Base-by-base conservation (phyloP, 2,113 vertebrate species). In the Ailuropoda melanoleuca region DNA sequence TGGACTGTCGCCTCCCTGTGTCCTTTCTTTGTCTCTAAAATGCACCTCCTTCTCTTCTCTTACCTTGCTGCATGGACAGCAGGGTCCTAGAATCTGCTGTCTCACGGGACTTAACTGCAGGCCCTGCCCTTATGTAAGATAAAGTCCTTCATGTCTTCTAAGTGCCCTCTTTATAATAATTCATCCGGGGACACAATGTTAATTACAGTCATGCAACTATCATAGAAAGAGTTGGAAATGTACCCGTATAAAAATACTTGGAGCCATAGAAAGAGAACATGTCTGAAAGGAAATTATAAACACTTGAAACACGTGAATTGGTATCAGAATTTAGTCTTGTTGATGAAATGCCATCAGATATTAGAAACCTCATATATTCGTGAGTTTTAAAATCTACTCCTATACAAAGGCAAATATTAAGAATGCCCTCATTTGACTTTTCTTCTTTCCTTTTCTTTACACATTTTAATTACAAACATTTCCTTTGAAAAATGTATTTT, bases 391-490 rank as follows among this genome's bases (percentile, higher is more conserved):
- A 93, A 86, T 68, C 50, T 53, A 11, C 75, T 92, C 97, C 95
- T 88, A 70, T 15, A 74, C 64, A 64, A 72, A 62, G 53, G 11
- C 17, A 56, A 88, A 18, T 64, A 31, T 55, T 70, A 88, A 93
- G 5, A 90, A 87, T 37, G 26, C 10, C 83, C 8, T 37, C 3
- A 18, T 34, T 97, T 92, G 77, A 92, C 86, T 74, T 86, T 84
- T 56, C 19, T 91, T 34, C 8, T 39, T 37, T 34, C 82, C n/a
- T 75, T 60, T 85, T 46, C 37, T 90, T 86, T 56, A 39, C 8
- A 74, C 12, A 46, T 88, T 68, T 87, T 92, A 97, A 97, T 97
- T 82, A 94, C 6, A 97, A 85, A 9, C 50, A 78, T 95, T 97
- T 94, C 29, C 64, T 81, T 81, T 66, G 78, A 37, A 77, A 77